Conservation (phyloP, 2,888 invertebrate species). For the Cheilosia vernalis region DNA sequence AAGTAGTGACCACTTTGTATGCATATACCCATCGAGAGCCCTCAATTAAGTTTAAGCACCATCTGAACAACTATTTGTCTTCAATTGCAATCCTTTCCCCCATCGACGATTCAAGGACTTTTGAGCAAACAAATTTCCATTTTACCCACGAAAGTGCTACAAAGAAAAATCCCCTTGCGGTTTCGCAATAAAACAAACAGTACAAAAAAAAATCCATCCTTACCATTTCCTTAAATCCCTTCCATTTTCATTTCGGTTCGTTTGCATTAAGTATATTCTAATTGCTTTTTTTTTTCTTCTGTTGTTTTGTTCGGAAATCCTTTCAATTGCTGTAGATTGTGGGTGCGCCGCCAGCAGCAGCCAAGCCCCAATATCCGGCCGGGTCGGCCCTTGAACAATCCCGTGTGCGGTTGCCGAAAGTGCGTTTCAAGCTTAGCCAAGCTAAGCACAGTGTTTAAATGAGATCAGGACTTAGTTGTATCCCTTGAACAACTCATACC, state of each 20-base stretch:
- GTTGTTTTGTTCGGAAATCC: slow-evolving; percentile 11
- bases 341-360: slow-evolving; percentile 5
- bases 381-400: slow-evolving; percentile 19
- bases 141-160: not conserved
- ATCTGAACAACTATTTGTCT: slow-evolving; percentile 59
- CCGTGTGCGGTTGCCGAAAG: slow-evolving; percentile 44
- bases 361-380: not conserved
- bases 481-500: not conserved
- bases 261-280: slow-evolving; percentile 60
- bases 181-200: slow-evolving; percentile 22
- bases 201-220: slow-evolving; percentile 40
- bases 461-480: slow-evolving; percentile 42
- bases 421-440: slow-evolving; percentile 42
- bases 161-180: slow-evolving; percentile 32
- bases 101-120: not conserved
- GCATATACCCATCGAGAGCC: slow-evolving; percentile 24
- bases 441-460: slow-evolving; percentile 48
- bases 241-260: slow-evolving; percentile 62
- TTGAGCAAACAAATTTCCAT: slow-evolving; percentile 7
- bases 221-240: slow-evolving; percentile 61
- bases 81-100: slow-evolving; percentile 51
- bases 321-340: slow-evolving; percentile 6
- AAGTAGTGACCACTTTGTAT: slow-evolving; percentile 27
- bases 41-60: slow-evolving; percentile 55
- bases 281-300: slow-evolving; percentile 51